These are phyloP conservation scores for Panulirus ornatus DNA, from an alignment of 1,140 invertebrate genomes.

Conservation along the genomic window DNA sequence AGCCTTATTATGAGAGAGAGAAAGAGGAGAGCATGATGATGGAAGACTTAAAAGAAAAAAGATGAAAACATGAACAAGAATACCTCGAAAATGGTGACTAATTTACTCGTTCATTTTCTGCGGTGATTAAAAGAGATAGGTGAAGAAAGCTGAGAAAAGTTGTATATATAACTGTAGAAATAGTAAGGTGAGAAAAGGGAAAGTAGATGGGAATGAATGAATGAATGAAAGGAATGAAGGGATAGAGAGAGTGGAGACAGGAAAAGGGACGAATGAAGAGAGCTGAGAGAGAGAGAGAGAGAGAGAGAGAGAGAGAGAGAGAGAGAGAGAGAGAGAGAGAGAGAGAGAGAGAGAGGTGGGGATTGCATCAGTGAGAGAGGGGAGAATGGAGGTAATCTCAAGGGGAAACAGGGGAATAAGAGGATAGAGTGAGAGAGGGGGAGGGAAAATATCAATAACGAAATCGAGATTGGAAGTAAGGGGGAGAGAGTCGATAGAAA, in stretches of 20 bases:
- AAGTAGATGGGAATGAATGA: not conserved
- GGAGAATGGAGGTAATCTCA: not conserved
- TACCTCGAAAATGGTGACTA: too few species aligned
- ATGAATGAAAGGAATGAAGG: not conserved
- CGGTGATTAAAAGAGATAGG: too few species aligned
- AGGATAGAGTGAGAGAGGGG: not conserved
- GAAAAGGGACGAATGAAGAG: not conserved
- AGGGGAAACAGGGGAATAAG: not conserved
- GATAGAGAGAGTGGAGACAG: not conserved
- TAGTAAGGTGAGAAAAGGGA: not conserved
- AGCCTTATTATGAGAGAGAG: too few species aligned
- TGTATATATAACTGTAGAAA: not conserved
- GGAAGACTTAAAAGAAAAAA: too few species aligned
- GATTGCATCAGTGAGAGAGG: not conserved
- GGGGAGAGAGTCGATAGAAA: not conserved
- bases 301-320: not conserved
- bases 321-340: not conserved
- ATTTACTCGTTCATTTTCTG: too few species aligned
- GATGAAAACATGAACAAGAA: too few species aligned
- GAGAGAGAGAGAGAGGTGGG: not conserved
- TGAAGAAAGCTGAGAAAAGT: not conserved
- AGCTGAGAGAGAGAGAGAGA: not conserved
- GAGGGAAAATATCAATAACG: constrained; percentile 5
- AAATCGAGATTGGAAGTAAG: not conserved
- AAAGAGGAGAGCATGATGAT: constrained; percentile 2